These are phyloP conservation scores for Sandelia bainsii DNA, from an alignment of 2,797 vertebrate genomes.

Conservation along the genomic window DNA sequence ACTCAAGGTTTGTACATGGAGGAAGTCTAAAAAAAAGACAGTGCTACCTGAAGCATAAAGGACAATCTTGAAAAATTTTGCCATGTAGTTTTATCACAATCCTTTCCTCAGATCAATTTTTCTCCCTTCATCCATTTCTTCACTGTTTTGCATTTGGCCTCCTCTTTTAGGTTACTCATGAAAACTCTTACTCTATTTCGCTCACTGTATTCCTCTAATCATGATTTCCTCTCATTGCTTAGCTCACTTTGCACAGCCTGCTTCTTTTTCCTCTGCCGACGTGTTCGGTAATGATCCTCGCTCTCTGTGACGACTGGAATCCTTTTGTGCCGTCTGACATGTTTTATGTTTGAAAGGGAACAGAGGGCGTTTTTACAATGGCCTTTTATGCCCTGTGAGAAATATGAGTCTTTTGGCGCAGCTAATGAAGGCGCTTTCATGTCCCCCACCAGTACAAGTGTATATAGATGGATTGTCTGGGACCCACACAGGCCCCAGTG, in stretches of 20 bases:
- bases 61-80: conserved; percentile 43
- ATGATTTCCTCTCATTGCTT: conserved; percentile 60
- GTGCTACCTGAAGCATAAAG: conserved; percentile 40
- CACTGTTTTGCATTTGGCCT: conserved; percentile 9
- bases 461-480: conserved; percentile 76
- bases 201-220: conserved; percentile 57
- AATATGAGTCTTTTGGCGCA: conserved; percentile 79
- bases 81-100: background rate
- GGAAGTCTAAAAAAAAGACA: conserved; percentile 45
- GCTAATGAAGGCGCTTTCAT: conserved; percentile 83
- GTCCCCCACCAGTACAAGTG: conserved; percentile 70
- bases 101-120: conserved; percentile 26
- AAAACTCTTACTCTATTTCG: conserved; percentile 34
- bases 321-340: conserved; percentile 80
- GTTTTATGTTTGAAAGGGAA: conserved; percentile 82
- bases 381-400: conserved; percentile 82
- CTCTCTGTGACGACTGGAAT: conserved; percentile 75
- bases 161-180: conserved; percentile 42
- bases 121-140: conserved; percentile 15
- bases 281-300: conserved; percentile 76
- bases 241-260: conserved; percentile 47
- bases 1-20: conserved; percentile 64
- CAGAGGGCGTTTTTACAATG: conserved; percentile 82
- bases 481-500: conserved; percentile 64
- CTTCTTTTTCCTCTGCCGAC: conserved; percentile 51